Evolutionary conservation across 1,140 invertebrate species (phyloP).

Genomic region (Psilanteris sp.): DNA sequence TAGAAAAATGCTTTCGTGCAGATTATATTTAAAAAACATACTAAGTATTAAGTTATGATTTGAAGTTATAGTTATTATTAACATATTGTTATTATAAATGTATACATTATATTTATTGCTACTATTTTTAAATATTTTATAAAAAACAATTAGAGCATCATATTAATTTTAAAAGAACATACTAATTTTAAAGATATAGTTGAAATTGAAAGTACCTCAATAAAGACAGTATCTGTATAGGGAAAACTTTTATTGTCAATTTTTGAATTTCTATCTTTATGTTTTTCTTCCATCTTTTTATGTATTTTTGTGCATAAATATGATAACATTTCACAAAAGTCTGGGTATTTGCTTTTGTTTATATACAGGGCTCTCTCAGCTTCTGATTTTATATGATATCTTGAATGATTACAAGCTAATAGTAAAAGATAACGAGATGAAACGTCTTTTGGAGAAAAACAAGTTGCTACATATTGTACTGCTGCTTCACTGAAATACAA

Average conservation of each 20-base stretch:
- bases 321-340: constrained; percentile 83
- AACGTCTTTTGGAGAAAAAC: constrained; percentile 90
- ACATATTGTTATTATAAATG: too few species aligned
- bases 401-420: constrained; percentile 91
- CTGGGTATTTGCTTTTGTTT: too few species aligned
- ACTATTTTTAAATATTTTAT: too few species aligned
- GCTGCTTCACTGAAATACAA: constrained; percentile 84
- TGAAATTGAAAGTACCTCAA: constrained; percentile 78
- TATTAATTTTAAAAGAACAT: too few species aligned
- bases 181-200: too few species aligned
- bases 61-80: too few species aligned
- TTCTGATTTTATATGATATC: constrained; percentile 88
- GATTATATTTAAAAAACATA: too few species aligned
- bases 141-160: too few species aligned
- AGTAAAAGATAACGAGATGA: constrained; percentile 91
- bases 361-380: constrained; percentile 86
- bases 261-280: constrained; percentile 75
- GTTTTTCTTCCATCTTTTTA: constrained; percentile 81
- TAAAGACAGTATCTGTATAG: constrained; percentile 79
- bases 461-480: constrained; percentile 88
- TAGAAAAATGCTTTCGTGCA: too few species aligned
- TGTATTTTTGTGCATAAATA: constrained; percentile 84
- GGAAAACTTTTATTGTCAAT: constrained; percentile 81
- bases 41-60: too few species aligned
- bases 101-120: too few species aligned